These are phyloP conservation scores for Anhinga rufa DNA, from an alignment of 2,113 vertebrate species.

Conservation along the genomic window DNA sequence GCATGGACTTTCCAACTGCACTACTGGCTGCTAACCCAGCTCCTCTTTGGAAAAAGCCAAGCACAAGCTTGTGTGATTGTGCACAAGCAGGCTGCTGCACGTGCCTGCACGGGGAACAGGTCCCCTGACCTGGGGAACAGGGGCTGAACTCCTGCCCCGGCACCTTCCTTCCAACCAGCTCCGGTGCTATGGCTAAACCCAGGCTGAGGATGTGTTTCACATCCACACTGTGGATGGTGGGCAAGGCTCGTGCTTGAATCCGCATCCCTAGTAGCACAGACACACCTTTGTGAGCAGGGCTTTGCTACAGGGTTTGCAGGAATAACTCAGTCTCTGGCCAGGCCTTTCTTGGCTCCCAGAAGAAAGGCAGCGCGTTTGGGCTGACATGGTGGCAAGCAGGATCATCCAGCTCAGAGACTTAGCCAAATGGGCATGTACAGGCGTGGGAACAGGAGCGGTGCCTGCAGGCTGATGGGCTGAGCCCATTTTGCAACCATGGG, in stretches of 20 bases:
- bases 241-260: not conserved
- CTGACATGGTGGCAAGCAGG: fast-evolving
- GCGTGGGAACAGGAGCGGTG: not conserved
- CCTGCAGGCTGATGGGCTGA: not conserved
- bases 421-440: not conserved
- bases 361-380: fast-evolving
- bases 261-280: fast-evolving
- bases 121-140: not conserved
- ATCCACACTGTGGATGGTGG: not conserved
- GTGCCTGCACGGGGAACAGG: not conserved
- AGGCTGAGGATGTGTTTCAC: not conserved
- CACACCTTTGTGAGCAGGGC: fast-evolving
- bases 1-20: not conserved
- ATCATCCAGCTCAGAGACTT: fast-evolving
- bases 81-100: too few relatives aligned
- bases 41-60: not conserved
- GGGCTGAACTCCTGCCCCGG: not conserved
- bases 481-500: not conserved
- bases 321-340: not conserved
- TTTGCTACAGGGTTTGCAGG: not conserved
- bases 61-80: not conserved
- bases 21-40: not conserved
- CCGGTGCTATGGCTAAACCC: not conserved
- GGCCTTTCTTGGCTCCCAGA: not conserved
- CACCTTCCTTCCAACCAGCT: not conserved